phyloP scores from a whole-genome alignment of 2,113 vertebrate genomes.

The Alligator sinensis region DNA sequence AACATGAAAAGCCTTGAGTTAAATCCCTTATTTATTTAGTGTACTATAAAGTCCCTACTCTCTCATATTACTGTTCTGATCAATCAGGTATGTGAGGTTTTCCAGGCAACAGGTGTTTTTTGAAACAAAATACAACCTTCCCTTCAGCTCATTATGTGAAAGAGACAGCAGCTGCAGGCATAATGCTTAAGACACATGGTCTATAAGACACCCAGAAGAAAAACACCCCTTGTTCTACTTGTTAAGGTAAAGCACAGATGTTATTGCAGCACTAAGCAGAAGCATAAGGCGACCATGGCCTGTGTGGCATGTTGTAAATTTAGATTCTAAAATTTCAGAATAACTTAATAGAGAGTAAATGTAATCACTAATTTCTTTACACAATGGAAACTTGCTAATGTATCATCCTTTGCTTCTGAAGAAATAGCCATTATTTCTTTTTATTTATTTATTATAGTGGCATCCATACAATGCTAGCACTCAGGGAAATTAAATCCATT shows the following conservation, averaged over 20 bases:
- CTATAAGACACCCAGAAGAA: conserved; percentile 74
- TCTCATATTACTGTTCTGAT: conserved; percentile 76
- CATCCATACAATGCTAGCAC: conserved; percentile 16
- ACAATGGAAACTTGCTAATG: not conserved
- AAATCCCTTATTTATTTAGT: conserved; percentile 45
- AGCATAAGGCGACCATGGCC: conserved; percentile 59
- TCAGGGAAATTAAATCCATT: conserved; percentile 11
- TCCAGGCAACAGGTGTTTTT: conserved; percentile 82
- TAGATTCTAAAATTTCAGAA: conserved; percentile 65
- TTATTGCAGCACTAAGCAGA: conserved; percentile 63
- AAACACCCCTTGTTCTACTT: conserved; percentile 75
- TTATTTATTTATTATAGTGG: conserved; percentile 20
- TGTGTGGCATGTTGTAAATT: conserved; percentile 37
- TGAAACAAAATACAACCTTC: conserved; percentile 80
- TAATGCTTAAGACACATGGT: conserved; percentile 78
- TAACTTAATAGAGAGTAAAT: conserved; percentile 29
- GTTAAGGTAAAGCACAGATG: conserved; percentile 80
- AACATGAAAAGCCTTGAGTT: conserved; percentile 15
- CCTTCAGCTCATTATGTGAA: conserved; percentile 72
- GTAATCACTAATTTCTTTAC: conserved; percentile 19
- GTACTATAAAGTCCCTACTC: conserved; percentile 31
- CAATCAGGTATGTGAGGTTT: conserved; percentile 78
- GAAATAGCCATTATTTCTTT: conserved; percentile 13
- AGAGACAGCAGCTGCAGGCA: conserved; percentile 81
- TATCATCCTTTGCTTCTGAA: not conserved